Base-by-base conservation (phyloP, 2,888 invertebrate species). In the Calameuta filiformis region DNA sequence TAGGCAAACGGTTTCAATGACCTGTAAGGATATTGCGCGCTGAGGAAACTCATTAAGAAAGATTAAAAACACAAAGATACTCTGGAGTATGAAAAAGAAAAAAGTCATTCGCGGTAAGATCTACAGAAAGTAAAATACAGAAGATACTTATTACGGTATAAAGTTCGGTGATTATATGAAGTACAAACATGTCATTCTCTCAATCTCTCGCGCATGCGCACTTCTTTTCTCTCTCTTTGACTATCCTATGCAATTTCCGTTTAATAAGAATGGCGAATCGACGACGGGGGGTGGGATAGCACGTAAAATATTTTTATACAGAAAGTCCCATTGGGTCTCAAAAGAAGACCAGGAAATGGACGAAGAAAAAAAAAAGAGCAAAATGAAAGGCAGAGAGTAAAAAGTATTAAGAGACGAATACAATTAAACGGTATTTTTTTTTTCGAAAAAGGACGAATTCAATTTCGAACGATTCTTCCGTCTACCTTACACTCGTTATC, bases 171-270 rank as follows among this genome's bases (percentile, higher is more conserved):
- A 88, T 88, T 90, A 90, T 86, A 90, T 88, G 86, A 89, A 90
- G 89, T 89, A 91, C 88, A 89, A 90, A 90, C 88, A 86, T 87
- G 87, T 88, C 85, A 85, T 83, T 85, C 85, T 89, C 15, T n/a
- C 33, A 11, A 31, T 71, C 30, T 34, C 11, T 71, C 56, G 56
- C 23, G 56, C 56, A 23, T 56, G 56, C 23, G 23, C 56, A 23
- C 77, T 23, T 56, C 23, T 37, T 37, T 37, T 40, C 23, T 56
- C 56, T 40, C 40, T 4, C 15, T 40, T 15, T 56, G 23, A 56
- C 56, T 73, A 73, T 73, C 84, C 88, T 89, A 89, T 84, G 84
- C 86, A 87, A 56, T 88, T 85, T 87, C 87, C 88, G 89, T 86
- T 85, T 87, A 83, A 85, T 83, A 83, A 75, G 83, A 56, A 56